These are phyloP conservation scores for Sorex fumeus DNA, from an alignment of 2,113 vertebrate genomes.

Conservation along the genomic window DNA sequence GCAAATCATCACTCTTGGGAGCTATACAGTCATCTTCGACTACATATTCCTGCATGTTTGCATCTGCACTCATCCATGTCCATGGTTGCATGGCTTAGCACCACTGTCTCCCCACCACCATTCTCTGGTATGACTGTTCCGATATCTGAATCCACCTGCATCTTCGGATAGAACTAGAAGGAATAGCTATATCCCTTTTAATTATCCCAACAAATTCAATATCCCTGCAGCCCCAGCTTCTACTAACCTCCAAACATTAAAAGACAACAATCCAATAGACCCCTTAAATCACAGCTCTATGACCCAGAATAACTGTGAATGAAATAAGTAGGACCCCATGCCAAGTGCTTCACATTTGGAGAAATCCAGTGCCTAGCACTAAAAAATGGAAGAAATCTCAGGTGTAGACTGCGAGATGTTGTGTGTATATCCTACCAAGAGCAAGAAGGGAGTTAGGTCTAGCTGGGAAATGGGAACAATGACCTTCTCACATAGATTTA, in stretches of 20 bases:
- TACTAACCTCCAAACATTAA: constrained; percentile 9
- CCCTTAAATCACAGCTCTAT: neutral
- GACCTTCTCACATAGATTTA: neutral
- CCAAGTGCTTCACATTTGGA: neutral
- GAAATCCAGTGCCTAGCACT: neutral
- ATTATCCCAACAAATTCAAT: neutral
- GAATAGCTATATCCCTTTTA: neutral
- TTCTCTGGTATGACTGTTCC: constrained; percentile 14
- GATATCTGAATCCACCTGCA: neutral
- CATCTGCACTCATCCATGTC: neutral
- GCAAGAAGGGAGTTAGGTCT: neutral
- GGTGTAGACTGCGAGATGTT: neutral
- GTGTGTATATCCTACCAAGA: neutral
- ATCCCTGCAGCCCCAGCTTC: neutral
- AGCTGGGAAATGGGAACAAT: constrained; percentile 41
- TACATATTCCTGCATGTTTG: constrained; percentile 25
- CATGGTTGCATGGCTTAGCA: neutral
- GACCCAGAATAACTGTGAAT: neutral
- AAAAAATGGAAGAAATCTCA: neutral
- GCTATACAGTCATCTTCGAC: constrained; percentile 32
- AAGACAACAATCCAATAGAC: neutral
- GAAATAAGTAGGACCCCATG: neutral
- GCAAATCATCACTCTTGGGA: neutral
- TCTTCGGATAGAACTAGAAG: neutral
- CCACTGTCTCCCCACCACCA: neutral